A percentile compares a stretch with the other conserved stretches of the same genome.
Evolutionary conservation across 2,797 vertebrate genomes (phyloP).

Genomic region (Stomatorhinus walkeri): DNA sequence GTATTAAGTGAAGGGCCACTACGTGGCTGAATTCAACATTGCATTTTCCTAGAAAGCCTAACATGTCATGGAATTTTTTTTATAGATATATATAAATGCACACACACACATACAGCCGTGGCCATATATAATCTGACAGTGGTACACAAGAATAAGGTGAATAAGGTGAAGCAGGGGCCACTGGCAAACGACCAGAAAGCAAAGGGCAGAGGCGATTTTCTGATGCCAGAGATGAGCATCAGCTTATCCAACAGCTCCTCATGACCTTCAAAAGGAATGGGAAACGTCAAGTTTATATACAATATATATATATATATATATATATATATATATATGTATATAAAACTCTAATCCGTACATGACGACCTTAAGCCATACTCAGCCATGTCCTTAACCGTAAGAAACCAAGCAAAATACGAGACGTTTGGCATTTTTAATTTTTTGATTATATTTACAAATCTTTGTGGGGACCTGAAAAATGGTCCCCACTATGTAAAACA

Average conservation of each 20-base stretch:
- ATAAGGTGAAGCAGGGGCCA: neutral
- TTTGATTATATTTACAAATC: neutral
- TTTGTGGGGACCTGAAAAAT: neutral
- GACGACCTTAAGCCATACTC: neutral
- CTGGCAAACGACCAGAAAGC: neutral
- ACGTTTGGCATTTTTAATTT: neutral
- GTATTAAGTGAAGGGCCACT: neutral
- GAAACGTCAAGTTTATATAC: neutral
- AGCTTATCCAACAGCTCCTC: neutral
- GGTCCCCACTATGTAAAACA: neutral
- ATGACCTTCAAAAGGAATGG: neutral
- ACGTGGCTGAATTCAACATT: neutral
- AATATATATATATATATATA: too few species aligned
- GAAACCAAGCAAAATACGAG: neutral
- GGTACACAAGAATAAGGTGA: neutral
- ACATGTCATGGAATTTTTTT: neutral
- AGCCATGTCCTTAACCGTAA: neutral
- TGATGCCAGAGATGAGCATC: neutral
- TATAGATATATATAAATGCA: neutral
- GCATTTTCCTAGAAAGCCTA: neutral
- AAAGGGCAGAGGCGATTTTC: neutral
- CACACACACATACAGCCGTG: neutral
- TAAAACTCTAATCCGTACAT: neutral
- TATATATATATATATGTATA: too few species aligned
- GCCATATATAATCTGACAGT: neutral